phyloP scores from a whole-genome alignment of 1,140 invertebrate genomes.

The Halesus radiatus region DNA sequence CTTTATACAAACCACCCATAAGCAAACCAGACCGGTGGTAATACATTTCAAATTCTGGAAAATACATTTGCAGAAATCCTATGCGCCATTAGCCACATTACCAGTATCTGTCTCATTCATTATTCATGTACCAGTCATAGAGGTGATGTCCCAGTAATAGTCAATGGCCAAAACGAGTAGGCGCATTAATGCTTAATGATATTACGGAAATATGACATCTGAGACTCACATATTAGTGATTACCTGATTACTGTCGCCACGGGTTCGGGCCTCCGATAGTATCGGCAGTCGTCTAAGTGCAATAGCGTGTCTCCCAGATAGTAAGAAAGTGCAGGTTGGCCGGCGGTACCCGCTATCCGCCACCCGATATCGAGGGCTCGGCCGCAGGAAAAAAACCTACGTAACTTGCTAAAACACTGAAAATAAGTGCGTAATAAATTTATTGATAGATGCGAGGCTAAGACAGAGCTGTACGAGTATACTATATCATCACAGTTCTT shows the following conservation, averaged over 20 bases:
- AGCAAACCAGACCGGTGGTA: too few relatives aligned
- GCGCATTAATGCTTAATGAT: neutral
- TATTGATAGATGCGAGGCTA: too few relatives aligned
- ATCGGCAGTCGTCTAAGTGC: slow-evolving; percentile 48
- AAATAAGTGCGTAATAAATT: too few relatives aligned
- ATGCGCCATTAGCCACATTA: neutral
- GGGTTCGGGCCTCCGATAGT: slow-evolving; percentile 1
- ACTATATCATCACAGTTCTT: too few relatives aligned
- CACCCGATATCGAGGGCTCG: neutral
- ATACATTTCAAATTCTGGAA: too few relatives aligned
- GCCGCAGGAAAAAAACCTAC: too few relatives aligned
- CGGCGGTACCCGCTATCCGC: slow-evolving; percentile 1
- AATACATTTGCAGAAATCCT: too few relatives aligned
- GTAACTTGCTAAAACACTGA: too few relatives aligned
- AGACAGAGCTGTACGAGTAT: too few relatives aligned
- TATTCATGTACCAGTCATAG: too few relatives aligned
- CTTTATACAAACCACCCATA: too few relatives aligned
- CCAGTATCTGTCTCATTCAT: neutral
- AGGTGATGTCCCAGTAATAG: neutral
- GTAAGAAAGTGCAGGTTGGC: slow-evolving; percentile 48
- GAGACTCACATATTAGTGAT: neutral
- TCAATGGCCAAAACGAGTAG: neutral
- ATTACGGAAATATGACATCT: slow-evolving; percentile 20
- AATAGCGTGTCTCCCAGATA: slow-evolving; percentile 56
- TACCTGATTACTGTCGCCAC: neutral